Evolutionary conservation across 2,888 invertebrate species (phyloP).

Genomic region (Nemapogon koenigi): DNA sequence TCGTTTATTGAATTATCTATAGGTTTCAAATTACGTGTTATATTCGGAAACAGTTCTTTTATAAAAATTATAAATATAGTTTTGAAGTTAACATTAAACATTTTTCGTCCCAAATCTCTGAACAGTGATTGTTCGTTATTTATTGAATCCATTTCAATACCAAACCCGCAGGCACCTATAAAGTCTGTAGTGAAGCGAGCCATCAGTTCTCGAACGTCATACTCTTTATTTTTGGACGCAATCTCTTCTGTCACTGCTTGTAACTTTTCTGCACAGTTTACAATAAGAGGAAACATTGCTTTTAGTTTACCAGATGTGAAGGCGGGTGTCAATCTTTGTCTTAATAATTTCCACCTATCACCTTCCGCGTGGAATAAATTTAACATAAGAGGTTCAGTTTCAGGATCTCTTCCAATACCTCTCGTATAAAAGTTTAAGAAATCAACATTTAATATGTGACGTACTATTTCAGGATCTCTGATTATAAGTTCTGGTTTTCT

Average conservation of each 20-base stretch:
- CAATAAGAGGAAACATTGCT: conserved; percentile 12
- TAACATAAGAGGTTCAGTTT: conserved; percentile 4
- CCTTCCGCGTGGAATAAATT: conserved; percentile 12
- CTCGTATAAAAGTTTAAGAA: conserved; percentile 10
- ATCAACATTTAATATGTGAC: conserved; percentile 9
- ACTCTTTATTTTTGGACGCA: conserved; percentile 1
- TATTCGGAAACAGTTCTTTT: conserved; percentile 29
- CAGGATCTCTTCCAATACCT: conserved; percentile 7
- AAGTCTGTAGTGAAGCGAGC: conserved; percentile 15
- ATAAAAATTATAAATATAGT: conserved; percentile 10
- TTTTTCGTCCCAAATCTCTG: conserved; percentile 11
- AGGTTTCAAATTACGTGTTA: conserved; percentile 20
- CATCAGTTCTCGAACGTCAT: conserved; percentile 12
- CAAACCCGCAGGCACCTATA: conserved; percentile 14
- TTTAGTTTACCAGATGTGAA: conserved; percentile 12
- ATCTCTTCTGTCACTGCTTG: not conserved
- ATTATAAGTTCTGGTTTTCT: conserved; percentile 11
- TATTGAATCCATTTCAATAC: conserved; percentile 13
- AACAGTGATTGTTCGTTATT: conserved; percentile 12
- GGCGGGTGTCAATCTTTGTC: conserved; percentile 11
- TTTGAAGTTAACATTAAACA: not conserved
- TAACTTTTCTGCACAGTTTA: conserved; percentile 11
- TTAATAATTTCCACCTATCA: conserved; percentile 11
- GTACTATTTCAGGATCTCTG: conserved; percentile 12
- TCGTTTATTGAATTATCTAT: conserved; percentile 18